Percentiles rank a stretch among this genome's conserved stretches.
Conservation (phyloP, 2,113 vertebrate genomes). For the Xenus cinereus region DNA sequence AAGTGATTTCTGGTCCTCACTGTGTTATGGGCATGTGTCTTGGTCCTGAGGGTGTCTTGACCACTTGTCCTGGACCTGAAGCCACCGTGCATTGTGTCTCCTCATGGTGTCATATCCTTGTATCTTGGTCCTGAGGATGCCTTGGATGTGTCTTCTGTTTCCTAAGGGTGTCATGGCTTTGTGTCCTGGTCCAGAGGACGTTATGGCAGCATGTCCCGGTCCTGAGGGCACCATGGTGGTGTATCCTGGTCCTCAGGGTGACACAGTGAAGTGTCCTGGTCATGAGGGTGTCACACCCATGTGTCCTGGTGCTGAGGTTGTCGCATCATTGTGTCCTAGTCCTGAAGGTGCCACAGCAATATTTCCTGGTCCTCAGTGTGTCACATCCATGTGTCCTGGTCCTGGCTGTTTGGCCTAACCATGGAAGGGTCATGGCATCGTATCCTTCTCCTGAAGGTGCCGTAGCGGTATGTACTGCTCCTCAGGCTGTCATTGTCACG, state of each 20-base stretch:
- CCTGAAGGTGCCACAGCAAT: not conserved
- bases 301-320: not conserved
- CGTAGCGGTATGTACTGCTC: not conserved
- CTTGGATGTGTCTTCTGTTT: not conserved
- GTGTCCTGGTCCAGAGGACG: not conserved
- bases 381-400: not conserved
- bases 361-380: not conserved
- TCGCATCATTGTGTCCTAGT: not conserved
- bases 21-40: not conserved
- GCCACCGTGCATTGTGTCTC: accelerated
- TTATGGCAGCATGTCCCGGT: not conserved
- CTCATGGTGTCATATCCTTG: not conserved
- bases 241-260: not conserved
- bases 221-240: not conserved
- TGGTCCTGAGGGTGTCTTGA: not conserved
- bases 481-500: not conserved
- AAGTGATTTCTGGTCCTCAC: too few species aligned
- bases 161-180: not conserved
- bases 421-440: too few species aligned
- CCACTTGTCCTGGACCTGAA: not conserved
- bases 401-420: not conserved
- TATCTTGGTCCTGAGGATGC: not conserved
- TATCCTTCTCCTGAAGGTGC: not conserved
- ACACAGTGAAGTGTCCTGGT: not conserved
- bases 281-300: not conserved